phyloP scores from a whole-genome alignment of 2,113 vertebrate species.

The Aix galericulata region DNA sequence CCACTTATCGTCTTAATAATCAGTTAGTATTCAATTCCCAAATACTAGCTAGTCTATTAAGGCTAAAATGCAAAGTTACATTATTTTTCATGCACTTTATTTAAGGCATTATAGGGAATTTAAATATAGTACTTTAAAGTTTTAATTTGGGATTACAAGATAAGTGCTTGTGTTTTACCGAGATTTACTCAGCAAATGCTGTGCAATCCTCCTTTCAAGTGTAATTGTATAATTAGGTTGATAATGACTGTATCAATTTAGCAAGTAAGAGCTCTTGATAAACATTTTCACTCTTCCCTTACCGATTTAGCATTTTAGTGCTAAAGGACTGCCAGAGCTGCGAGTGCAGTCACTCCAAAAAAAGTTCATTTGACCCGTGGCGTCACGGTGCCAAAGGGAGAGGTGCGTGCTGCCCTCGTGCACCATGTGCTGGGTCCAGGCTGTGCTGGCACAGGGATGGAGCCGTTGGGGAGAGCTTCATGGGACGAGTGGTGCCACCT shows the following conservation, averaged over 20 bases:
- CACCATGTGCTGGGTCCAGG: too few species aligned
- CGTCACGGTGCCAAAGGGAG: fast-evolving
- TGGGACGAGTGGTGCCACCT: too few species aligned
- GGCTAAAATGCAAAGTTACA: neutral
- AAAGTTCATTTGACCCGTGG: neutral
- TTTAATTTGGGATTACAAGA: constrained; percentile 7
- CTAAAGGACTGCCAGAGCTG: neutral
- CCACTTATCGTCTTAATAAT: neutral
- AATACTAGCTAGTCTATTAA: neutral
- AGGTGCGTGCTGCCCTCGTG: fast-evolving
- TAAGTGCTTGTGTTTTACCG: neutral
- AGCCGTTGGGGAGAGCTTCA: too few species aligned
- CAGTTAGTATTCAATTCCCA: neutral
- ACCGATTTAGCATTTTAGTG: neutral
- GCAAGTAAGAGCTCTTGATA: neutral
- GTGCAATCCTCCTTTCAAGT: neutral
- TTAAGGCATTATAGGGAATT: neutral
- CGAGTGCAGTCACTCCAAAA: neutral
- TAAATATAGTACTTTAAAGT: neutral
- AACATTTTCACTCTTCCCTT: neutral
- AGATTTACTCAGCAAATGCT: neutral
- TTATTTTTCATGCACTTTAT: neutral
- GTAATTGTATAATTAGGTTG: constrained; percentile 19
- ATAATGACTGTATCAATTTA: constrained; percentile 25
- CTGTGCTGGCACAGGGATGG: too few species aligned